These are phyloP conservation scores for Pseudochirops cupreus DNA, from an alignment of 2,797 vertebrate species.

Conservation along the genomic window DNA sequence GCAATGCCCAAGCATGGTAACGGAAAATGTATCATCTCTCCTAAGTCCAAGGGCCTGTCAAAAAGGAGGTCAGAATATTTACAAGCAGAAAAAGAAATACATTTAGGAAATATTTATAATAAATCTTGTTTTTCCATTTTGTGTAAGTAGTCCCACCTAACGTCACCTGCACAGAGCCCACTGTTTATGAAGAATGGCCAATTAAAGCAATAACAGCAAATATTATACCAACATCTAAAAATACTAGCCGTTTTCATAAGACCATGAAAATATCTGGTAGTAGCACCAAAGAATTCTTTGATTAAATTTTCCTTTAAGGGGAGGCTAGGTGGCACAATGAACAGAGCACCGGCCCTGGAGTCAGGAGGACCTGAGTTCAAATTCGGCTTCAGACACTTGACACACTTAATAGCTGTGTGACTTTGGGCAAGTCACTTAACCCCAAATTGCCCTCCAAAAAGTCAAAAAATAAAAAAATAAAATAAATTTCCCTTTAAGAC, in stretches of 20 bases:
- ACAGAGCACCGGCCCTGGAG: too few relatives aligned
- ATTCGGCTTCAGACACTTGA: too few relatives aligned
- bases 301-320: background rate
- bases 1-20: slow-evolving; percentile 99
- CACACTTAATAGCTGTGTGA: too few relatives aligned
- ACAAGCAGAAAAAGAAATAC: slow-evolving; percentile 29
- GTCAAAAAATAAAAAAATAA: too few relatives aligned
- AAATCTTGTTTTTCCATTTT: background rate
- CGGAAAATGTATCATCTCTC: slow-evolving; percentile 98
- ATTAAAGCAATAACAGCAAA: background rate
- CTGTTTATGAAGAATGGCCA: background rate
- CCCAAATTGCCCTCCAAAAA: too few relatives aligned
- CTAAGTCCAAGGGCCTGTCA: slow-evolving; percentile 96
- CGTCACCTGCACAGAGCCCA: background rate
- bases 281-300: background rate
- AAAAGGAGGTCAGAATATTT: slow-evolving; percentile 56
- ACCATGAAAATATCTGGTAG: background rate
- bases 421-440: too few relatives aligned
- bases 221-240: background rate
- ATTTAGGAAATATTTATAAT: background rate
- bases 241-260: background rate
- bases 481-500: background rate
- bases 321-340: too few relatives aligned
- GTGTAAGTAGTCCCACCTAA: background rate
- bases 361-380: too few relatives aligned